Percentiles rank a stretch among this genome's conserved stretches.
These are phyloP conservation scores for Formicarius rufipectus DNA, from an alignment of 2,113 vertebrate genomes.

Conservation along the genomic window DNA sequence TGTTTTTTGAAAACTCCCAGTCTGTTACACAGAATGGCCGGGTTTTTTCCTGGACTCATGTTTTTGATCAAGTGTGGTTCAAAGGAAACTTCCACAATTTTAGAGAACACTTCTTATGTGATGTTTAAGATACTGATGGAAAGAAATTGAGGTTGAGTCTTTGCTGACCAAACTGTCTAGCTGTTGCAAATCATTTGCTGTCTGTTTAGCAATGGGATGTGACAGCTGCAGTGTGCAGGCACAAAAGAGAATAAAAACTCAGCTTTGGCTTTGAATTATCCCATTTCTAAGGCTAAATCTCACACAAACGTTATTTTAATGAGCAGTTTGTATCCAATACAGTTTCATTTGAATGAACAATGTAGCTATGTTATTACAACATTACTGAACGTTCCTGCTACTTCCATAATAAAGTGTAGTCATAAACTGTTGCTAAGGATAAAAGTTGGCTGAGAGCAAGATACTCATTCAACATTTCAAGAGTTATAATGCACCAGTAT, in stretches of 20 bases:
- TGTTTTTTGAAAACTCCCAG: not conserved
- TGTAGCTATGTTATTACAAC: not conserved
- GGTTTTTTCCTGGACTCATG: not conserved
- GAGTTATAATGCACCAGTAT: not conserved
- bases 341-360: constrained; percentile 40
- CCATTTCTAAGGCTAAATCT: constrained; percentile 12
- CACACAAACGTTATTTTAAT: constrained; percentile 35
- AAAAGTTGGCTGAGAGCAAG: not conserved
- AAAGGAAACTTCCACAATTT: not conserved
- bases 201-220: not conserved
- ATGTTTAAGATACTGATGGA: not conserved
- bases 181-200: not conserved
- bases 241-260: constrained; percentile 8
- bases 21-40: not conserved
- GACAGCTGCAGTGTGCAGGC: not conserved
- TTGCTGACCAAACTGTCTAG: not conserved
- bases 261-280: not conserved
- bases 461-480: not conserved
- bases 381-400: not conserved
- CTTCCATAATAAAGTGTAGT: not conserved
- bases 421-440: constrained; percentile 2
- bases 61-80: not conserved
- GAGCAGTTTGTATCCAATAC: not conserved
- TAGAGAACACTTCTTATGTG: not conserved
- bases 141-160: not conserved